phyloP scores from a whole-genome alignment of 2,113 vertebrate genomes.

The Cromileptes altivelis region DNA sequence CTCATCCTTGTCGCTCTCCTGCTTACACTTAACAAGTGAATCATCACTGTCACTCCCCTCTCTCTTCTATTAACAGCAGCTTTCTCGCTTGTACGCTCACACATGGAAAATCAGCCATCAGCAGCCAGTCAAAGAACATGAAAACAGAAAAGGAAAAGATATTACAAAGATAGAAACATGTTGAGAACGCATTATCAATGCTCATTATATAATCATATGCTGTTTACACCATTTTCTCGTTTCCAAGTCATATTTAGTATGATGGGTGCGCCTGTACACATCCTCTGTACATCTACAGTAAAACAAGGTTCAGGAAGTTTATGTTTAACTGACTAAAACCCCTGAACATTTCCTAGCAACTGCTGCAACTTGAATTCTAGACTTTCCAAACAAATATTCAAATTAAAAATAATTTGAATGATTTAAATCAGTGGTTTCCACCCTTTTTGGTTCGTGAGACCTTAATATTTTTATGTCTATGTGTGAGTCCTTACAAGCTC shows the following conservation, averaged over 20 bases:
- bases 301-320: background rate
- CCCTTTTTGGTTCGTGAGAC: background rate
- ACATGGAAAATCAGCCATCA: conserved; percentile 29
- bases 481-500: too few species aligned
- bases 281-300: conserved; percentile 9
- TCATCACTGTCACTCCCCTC: conserved; percentile 63
- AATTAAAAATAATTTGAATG: too few species aligned
- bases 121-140: conserved; percentile 43
- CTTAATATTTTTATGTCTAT: background rate
- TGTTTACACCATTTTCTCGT: background rate
- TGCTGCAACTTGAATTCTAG: background rate
- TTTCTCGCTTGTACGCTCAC: conserved; percentile 48
- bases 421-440: background rate
- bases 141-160: background rate
- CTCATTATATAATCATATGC: background rate
- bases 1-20: conserved; percentile 41
- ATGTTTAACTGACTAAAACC: background rate
- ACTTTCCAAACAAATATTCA: background rate
- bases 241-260: background rate
- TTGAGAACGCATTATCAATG: background rate
- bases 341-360: background rate
- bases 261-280: background rate
- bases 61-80: conserved; percentile 55
- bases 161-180: background rate
- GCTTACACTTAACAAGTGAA: conserved; percentile 65